Percentiles rank a stretch among this genome's conserved stretches.
phyloP scores from a whole-genome alignment of 2,797 vertebrate species.

The Hyperoplus immaculatus region DNA sequence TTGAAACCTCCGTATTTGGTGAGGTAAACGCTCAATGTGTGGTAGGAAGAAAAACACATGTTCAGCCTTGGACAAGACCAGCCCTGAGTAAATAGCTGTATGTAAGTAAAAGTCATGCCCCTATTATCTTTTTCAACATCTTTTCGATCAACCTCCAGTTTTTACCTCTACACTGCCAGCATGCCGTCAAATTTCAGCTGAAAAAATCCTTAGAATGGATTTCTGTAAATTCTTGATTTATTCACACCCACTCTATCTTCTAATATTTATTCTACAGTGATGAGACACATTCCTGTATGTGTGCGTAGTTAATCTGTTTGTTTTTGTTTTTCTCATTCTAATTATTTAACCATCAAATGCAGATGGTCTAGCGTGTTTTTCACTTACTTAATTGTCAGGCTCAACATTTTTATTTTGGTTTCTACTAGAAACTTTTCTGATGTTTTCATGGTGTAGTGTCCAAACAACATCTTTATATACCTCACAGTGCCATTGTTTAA shows the following conservation, averaged over 20 bases:
- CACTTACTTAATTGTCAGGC: conserved; percentile 28
- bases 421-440: too few species aligned
- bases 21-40: conserved; percentile 8
- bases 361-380: conserved; percentile 43
- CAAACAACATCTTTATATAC: too few species aligned
- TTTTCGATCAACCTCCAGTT: neutral
- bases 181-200: neutral
- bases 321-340: conserved; percentile 38
- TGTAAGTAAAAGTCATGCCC: neutral
- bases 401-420: too few species aligned
- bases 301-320: conserved; percentile 20
- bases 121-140: conserved; percentile 8
- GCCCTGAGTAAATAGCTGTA: conserved; percentile 10
- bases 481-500: too few species aligned
- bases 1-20: conserved; percentile 5
- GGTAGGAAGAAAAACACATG: conserved; percentile 41
- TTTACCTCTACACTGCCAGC: conserved; percentile 12
- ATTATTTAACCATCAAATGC: conserved; percentile 29
- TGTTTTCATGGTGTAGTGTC: too few species aligned
- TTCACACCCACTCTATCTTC: conserved; percentile 2
- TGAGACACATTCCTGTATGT: conserved; percentile 11
- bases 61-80: conserved; percentile 14
- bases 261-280: conserved; percentile 18
- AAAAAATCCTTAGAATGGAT: neutral
- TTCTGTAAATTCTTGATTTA: neutral